Conservation (phyloP, 2,888 invertebrate genomes). For the Proisotoma minuta region DNA sequence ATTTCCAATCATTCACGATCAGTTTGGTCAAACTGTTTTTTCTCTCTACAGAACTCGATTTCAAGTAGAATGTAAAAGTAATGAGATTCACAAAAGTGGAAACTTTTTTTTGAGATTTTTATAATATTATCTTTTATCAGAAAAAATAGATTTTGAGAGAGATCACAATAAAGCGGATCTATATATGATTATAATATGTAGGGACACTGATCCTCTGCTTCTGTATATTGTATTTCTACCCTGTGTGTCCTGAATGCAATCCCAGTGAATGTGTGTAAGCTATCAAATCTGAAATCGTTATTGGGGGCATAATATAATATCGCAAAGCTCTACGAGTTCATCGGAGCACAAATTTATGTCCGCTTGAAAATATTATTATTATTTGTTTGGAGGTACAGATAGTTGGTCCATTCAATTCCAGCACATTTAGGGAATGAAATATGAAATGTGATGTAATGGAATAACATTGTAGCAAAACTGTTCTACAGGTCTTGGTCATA, state of each 20-base stretch:
- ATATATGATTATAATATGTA: neutral
- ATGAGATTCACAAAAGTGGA: neutral
- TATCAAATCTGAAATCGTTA: constrained; percentile 4
- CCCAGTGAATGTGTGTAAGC: neutral
- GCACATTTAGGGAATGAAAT: constrained; percentile 2
- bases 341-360: constrained; percentile 26
- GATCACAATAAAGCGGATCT: constrained; percentile 1
- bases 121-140: neutral
- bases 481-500: constrained; percentile 44
- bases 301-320: neutral
- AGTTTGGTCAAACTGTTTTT: constrained; percentile 13
- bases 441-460: neutral
- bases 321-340: constrained; percentile 16
- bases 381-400: constrained; percentile 11
- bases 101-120: constrained; percentile 1
- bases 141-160: neutral
- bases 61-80: neutral
- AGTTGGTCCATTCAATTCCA: neutral
- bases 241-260: neutral
- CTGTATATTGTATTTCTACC: constrained; percentile 1
- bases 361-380: constrained; percentile 27
- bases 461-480: constrained; percentile 11
- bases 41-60: neutral
- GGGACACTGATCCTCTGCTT: neutral
- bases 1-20: constrained; percentile 10